These are phyloP conservation scores for Dipodomys merriami DNA, from an alignment of 2,113 vertebrate genomes.

Conservation along the genomic window DNA sequence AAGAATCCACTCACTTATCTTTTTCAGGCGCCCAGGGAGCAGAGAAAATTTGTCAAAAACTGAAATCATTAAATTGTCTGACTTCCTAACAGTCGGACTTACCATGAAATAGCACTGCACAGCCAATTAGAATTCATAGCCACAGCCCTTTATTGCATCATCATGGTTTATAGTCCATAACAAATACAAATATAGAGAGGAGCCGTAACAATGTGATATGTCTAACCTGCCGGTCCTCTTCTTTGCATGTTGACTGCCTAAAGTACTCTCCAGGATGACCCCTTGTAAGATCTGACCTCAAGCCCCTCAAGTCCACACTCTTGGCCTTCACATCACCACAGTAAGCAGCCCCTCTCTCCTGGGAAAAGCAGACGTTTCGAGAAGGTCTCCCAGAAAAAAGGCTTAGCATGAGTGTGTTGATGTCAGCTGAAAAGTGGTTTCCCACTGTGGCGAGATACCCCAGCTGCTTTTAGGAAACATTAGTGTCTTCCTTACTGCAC, in stretches of 20 bases:
- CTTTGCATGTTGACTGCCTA: slow-evolving; percentile 42
- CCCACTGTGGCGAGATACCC: slow-evolving; percentile 44
- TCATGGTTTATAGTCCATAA: slow-evolving; percentile 83
- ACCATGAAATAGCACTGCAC: slow-evolving; percentile 76
- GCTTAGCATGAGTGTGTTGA: background rate
- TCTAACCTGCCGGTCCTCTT: slow-evolving; percentile 67
- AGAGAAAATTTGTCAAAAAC: slow-evolving; percentile 76
- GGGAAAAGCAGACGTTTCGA: slow-evolving; percentile 46
- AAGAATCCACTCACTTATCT: slow-evolving; percentile 70
- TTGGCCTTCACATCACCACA: slow-evolving; percentile 8
- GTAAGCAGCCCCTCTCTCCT: background rate
- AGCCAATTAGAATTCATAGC: slow-evolving; percentile 81
- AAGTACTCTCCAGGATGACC: rapidly evolving
- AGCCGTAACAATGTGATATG: slow-evolving; percentile 66
- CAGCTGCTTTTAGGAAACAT: slow-evolving; percentile 41
- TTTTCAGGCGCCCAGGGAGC: slow-evolving; percentile 77
- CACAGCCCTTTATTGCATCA: slow-evolving; percentile 77
- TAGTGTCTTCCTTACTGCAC: background rate
- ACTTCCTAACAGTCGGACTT: slow-evolving; percentile 75
- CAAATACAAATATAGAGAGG: slow-evolving; percentile 84
- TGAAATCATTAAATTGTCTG: slow-evolving; percentile 75
- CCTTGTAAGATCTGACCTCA: background rate
- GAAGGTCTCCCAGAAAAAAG: slow-evolving; percentile 46
- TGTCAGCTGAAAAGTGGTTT: slow-evolving; percentile 44
- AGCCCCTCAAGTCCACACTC: background rate